phyloP scores from a whole-genome alignment of 2,888 invertebrate species.

The Lucinisca nassula region DNA sequence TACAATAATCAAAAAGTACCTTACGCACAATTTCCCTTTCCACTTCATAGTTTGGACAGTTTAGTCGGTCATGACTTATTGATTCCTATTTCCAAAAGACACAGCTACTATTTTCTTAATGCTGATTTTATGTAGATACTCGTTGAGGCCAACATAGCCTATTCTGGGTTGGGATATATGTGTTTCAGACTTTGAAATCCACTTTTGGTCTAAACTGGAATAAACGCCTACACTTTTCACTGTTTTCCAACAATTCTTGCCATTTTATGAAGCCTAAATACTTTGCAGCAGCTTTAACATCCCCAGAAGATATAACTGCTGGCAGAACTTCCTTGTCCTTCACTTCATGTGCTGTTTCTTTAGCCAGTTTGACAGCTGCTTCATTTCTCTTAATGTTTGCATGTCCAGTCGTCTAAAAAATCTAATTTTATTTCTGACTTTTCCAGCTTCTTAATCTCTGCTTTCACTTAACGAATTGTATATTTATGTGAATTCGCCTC shows the following conservation, averaged over 20 bases:
- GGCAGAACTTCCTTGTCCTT: background rate
- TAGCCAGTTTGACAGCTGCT: background rate
- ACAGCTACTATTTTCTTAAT: background rate
- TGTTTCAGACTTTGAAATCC: background rate
- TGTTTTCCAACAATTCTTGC: background rate
- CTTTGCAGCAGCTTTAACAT: background rate
- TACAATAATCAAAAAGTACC: background rate
- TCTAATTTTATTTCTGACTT: background rate
- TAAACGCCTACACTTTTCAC: background rate
- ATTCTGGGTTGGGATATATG: background rate
- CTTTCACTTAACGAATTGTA: background rate
- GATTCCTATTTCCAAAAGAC: background rate
- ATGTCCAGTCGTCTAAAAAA: background rate
- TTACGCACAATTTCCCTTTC: background rate
- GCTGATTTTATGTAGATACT: background rate
- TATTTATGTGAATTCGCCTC: constrained; percentile 2
- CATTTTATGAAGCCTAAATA: background rate
- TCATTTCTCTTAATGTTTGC: background rate
- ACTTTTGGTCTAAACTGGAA: background rate
- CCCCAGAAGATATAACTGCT: background rate
- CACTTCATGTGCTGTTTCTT: background rate
- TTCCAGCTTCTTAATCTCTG: background rate
- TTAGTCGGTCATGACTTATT: background rate
- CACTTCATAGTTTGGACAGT: background rate
- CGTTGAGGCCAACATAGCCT: background rate